Evolutionary conservation across 2,797 vertebrate species (phyloP).

Genomic region (Melanotaenia nigrans): DNA sequence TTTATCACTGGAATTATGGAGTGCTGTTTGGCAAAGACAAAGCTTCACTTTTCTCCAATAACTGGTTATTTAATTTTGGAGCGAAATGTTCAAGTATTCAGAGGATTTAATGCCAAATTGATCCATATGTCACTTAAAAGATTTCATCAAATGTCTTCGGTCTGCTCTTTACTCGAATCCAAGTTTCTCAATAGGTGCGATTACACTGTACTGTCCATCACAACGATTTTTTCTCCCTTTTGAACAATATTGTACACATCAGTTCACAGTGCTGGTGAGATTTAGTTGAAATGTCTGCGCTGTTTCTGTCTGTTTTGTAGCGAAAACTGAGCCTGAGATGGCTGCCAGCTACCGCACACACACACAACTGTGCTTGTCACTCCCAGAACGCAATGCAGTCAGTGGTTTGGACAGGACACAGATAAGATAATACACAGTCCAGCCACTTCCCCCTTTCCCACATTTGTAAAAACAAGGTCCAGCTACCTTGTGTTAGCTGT

Average conservation of each 20-base stretch:
- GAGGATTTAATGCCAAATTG: constrained; percentile 51
- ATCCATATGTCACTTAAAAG: constrained; percentile 58
- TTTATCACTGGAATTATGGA: constrained; percentile 47
- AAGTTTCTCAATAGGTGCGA: constrained; percentile 39
- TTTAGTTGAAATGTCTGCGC: constrained; percentile 40
- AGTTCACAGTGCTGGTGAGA: constrained; percentile 31
- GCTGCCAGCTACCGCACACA: constrained; percentile 60
- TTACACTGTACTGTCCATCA: constrained; percentile 49
- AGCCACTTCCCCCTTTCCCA: constrained; percentile 73
- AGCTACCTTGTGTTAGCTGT: constrained; percentile 60
- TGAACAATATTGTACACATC: constrained; percentile 50
- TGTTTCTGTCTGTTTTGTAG: constrained; percentile 41
- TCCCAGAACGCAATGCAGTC: constrained; percentile 62
- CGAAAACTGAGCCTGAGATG: constrained; percentile 26
- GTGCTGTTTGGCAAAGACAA: constrained; percentile 45
- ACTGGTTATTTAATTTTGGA: constrained; percentile 61
- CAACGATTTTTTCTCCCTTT: constrained; percentile 30
- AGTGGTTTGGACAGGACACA: constrained; percentile 67
- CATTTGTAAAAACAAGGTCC: constrained; percentile 64
- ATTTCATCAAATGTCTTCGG: constrained; percentile 60
- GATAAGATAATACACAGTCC: constrained; percentile 70
- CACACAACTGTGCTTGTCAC: constrained; percentile 73
- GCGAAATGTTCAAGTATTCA: constrained; percentile 37
- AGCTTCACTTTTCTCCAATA: constrained; percentile 57
- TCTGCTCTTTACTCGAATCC: constrained; percentile 44